These are phyloP conservation scores for Beroe forskalii DNA, from an alignment of 37 sponge, comb jelly and placozoan species.

Conservation along the genomic window DNA sequence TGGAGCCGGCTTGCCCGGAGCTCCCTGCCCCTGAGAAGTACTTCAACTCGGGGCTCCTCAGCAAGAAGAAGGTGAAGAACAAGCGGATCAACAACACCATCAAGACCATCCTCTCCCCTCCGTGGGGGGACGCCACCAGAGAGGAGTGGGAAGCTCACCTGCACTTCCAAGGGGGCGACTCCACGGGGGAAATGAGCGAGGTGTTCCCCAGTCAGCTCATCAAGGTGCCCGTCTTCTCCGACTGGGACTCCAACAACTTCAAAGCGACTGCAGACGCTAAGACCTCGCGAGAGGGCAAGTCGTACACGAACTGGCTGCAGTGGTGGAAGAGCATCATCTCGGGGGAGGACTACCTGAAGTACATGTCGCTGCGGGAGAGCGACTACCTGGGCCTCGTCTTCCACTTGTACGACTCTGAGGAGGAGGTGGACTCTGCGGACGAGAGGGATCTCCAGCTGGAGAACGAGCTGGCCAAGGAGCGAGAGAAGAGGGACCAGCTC, in stretches of 20 bases:
- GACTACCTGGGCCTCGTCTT: constrained; percentile 81
- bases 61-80: constrained; percentile 32
- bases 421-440: constrained; percentile 72
- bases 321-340: constrained; percentile 75
- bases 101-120: background rate
- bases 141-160: constrained; percentile 59
- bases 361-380: constrained; percentile 73
- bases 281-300: constrained; percentile 9
- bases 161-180: constrained; percentile 25
- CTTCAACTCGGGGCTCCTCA: constrained; percentile 48
- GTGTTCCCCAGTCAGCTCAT: constrained; percentile 57
- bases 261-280: background rate
- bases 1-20: constrained; percentile 28
- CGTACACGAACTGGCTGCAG: constrained; percentile 71
- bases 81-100: constrained; percentile 43
- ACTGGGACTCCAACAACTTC: constrained; percentile 53
- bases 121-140: constrained; percentile 33
- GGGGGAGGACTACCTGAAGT: constrained; percentile 83
- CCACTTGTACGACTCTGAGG: constrained; percentile 90
- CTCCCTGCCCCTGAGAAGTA: constrained; percentile 6
- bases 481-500: constrained; percentile 68
- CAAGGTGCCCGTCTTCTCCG: constrained; percentile 62
- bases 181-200: background rate
- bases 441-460: constrained; percentile 68
- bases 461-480: constrained; percentile 55